Percentiles rank a stretch among this genome's conserved stretches.
Conservation (phyloP, 2,888 invertebrate genomes). For the Pyrrhia umbra region DNA sequence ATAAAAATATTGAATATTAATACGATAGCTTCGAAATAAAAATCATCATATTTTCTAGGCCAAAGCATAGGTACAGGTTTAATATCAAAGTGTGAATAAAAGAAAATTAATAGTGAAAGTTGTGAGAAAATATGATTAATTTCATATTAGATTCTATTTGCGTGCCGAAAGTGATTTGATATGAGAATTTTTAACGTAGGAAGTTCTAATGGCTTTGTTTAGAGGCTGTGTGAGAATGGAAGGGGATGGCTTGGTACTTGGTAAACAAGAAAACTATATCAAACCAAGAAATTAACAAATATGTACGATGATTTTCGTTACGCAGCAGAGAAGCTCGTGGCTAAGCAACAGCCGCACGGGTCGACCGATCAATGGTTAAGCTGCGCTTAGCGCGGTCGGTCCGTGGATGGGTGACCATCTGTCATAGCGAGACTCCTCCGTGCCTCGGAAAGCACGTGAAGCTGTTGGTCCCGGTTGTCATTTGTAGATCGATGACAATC, state of each 20-base stretch:
- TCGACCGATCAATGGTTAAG: no score
- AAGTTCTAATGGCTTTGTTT: conserved; percentile 30
- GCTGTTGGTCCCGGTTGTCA: no score
- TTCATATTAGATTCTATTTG: conserved; percentile 44
- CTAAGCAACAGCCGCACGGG: no score
- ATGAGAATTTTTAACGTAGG: conserved; percentile 48
- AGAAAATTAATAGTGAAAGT: conserved; percentile 57
- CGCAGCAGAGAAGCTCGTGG: no score
- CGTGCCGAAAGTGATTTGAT: conserved; percentile 54
- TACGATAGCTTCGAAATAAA: conserved; percentile 28
- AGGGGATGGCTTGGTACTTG: not conserved
- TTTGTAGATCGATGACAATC: no score
- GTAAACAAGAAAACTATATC: no score
- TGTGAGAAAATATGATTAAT: conserved; percentile 51
- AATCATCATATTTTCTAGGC: conserved; percentile 25
- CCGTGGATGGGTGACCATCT: no score
- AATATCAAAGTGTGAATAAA: conserved; percentile 33
- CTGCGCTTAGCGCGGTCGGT: no score
- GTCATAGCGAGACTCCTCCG: no score
- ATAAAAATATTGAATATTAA: conserved; percentile 40
- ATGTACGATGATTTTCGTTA: no score
- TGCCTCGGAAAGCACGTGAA: no score
- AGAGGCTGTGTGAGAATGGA: conserved; percentile 2
- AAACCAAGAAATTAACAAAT: no score
- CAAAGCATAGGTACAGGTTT: conserved; percentile 19